Evolutionary conservation across 1,140 invertebrate genomes (phyloP).

Genomic region (Drosophila leontia): DNA sequence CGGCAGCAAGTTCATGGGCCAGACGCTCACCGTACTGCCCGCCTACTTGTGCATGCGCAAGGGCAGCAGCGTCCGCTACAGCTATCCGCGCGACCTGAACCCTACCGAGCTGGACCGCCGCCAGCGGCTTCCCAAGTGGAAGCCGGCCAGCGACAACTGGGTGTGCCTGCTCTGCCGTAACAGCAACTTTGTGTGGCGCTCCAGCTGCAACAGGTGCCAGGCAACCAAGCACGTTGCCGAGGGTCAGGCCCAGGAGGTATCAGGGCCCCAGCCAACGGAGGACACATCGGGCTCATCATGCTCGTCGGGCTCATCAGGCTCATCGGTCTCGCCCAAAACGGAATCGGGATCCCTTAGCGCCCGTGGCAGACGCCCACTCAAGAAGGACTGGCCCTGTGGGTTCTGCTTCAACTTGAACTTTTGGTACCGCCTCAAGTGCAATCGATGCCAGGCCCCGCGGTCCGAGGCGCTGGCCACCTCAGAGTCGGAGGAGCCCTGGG

Average conservation of each 20-base stretch:
- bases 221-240: conserved; percentile 23
- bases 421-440: conserved; percentile 68
- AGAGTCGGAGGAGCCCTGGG: conserved; percentile 57
- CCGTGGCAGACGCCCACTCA: conserved; percentile 21
- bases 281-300: neutral
- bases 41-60: conserved; percentile 61
- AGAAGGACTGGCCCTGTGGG: conserved; percentile 57
- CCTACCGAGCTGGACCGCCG: conserved; percentile 25
- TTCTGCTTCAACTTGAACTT: conserved; percentile 65
- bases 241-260: neutral
- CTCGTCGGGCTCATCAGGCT: neutral
- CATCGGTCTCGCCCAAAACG: neutral
- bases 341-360: neutral
- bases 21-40: conserved; percentile 53
- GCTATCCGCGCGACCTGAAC: conserved; percentile 48
- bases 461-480: conserved; percentile 17
- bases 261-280: neutral
- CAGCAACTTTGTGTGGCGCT: conserved; percentile 73
- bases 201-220: conserved; percentile 60
- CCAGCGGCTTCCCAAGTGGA: conserved; percentile 60
- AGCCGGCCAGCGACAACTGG: conserved; percentile 70
- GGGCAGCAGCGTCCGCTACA: conserved; percentile 43
- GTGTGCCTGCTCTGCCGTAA: conserved; percentile 55
- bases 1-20: conserved; percentile 56
- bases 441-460: conserved; percentile 54